Evolutionary conservation across 2,888 invertebrate genomes (phyloP).

Genomic region (Scaptomyza reducta): DNA sequence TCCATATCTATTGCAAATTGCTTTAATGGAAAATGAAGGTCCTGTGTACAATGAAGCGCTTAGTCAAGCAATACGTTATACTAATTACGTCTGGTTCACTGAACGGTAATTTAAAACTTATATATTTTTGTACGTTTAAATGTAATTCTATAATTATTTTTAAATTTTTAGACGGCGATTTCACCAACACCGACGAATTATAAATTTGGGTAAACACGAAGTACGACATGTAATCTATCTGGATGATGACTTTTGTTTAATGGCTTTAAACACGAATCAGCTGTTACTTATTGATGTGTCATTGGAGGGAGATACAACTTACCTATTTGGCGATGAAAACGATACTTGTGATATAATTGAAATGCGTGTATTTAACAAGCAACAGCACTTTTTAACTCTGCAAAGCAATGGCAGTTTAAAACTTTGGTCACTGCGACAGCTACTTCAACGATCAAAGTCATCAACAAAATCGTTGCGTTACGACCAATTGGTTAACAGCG

Average conservation of each 20-base stretch:
- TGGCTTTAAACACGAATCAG: conserved; percentile 74
- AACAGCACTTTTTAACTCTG: conserved; percentile 79
- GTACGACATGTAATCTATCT: conserved; percentile 75
- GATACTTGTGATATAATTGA: conserved; percentile 62
- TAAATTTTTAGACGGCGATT: conserved; percentile 77
- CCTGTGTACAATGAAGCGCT: conserved; percentile 77
- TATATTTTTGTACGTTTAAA: neutral
- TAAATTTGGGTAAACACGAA: conserved; percentile 71
- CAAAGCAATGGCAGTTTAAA: conserved; percentile 80
- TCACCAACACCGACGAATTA: conserved; percentile 82
- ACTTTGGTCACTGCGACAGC: conserved; percentile 74
- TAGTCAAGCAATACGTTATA: conserved; percentile 76
- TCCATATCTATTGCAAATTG: conserved; percentile 81
- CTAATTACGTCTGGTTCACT: conserved; percentile 80
- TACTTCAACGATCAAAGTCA: conserved; percentile 19
- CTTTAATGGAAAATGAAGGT: conserved; percentile 74
- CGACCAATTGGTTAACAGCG: conserved; percentile 52
- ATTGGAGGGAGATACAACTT: conserved; percentile 73
- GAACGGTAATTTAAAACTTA: conserved; percentile 72
- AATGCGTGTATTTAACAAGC: conserved; percentile 74
- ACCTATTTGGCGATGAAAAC: conserved; percentile 63
- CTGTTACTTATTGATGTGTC: conserved; percentile 81
- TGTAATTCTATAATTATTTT: neutral
- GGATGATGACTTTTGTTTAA: conserved; percentile 79
- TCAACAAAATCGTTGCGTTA: conserved; percentile 22